These are phyloP conservation scores for Chrysopa pallens DNA, from an alignment of 1,140 invertebrate species.

Conservation along the genomic window DNA sequence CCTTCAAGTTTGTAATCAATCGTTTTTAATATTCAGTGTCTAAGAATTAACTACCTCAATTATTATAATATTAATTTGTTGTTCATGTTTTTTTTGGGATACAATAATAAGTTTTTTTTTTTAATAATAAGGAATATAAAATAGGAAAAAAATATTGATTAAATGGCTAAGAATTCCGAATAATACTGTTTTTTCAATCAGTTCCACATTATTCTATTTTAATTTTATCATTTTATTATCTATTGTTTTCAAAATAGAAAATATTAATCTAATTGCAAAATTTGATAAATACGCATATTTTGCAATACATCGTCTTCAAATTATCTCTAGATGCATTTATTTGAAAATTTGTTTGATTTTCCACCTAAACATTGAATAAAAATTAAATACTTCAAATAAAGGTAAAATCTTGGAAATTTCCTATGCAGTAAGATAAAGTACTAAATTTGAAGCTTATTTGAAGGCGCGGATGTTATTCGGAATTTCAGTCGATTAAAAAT, in stretches of 20 bases:
- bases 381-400: no score
- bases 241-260: no score
- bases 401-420: no score
- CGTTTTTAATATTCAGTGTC: background rate
- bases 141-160: constrained; percentile 1
- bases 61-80: constrained; percentile 24
- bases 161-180: constrained; percentile 1
- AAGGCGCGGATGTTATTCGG: no score
- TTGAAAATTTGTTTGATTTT: no score
- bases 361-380: no score
- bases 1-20: no score
- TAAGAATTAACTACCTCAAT: constrained; percentile 26
- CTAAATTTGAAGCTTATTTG: constrained; percentile 13
- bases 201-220: background rate
- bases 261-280: no score
- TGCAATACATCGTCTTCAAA: no score
- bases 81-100: constrained; percentile 22
- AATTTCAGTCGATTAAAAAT: background rate
- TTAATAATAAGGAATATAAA: constrained; percentile 1
- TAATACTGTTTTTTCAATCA: background rate
- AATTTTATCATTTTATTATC: no score
- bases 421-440: constrained; percentile 7
- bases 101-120: constrained; percentile 7
- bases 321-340: no score
- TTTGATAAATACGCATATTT: no score